Evolutionary conservation across 2,888 invertebrate genomes (phyloP), one percentile per base, ranked within the genome.

Genomic region (Drosophila percnosoma): DNA sequence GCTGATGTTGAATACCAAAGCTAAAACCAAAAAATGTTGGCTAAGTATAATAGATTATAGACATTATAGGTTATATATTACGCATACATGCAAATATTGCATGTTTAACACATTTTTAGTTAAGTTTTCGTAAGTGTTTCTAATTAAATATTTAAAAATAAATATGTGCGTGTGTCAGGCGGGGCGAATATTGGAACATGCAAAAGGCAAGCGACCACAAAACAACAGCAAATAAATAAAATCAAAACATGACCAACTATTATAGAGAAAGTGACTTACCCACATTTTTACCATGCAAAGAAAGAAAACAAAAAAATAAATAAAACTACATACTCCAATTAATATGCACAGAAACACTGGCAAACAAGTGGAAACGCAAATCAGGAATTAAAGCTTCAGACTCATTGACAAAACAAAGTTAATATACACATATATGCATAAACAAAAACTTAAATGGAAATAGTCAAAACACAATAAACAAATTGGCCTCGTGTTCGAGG

Each of bases 241-340:
- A 69, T 69, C 53, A 48, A 69, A 78, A 81, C 69, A 78, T 68
- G 63, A 67, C 73, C 77, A 83, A 90, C 81, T 76, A 78, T 88
- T 90, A 88, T 73, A 73, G 86, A 83, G 90, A 86, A 90, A 90
- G 88, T 83, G 68, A 74, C 72, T 42, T 54, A 40, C 54, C 53
- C 73, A 66, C 58, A 65, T 61, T 77, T 83, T 77, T 52, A 38
- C 52, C 54, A 61, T 69, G 59, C 33, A 42, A 59, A 52, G 31
- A 31, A 60, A 60, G 52, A 51, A 64, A 45, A 40, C n/a, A 29
- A 60, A 59, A 10, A 65, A 15, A 29, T 27, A 64, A 34, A 29
- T 27, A 52, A 63, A 59, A 34, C 53, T 58, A 40, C 49, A 34
- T 76, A 82, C 71, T 83, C 73, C 68, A 77, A 73, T 85, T 77